A percentile compares a stretch with the other conserved stretches of the same genome.
Evolutionary conservation across 2,888 invertebrate genomes (phyloP).

Genomic region (Ceraclea dissimilis): DNA sequence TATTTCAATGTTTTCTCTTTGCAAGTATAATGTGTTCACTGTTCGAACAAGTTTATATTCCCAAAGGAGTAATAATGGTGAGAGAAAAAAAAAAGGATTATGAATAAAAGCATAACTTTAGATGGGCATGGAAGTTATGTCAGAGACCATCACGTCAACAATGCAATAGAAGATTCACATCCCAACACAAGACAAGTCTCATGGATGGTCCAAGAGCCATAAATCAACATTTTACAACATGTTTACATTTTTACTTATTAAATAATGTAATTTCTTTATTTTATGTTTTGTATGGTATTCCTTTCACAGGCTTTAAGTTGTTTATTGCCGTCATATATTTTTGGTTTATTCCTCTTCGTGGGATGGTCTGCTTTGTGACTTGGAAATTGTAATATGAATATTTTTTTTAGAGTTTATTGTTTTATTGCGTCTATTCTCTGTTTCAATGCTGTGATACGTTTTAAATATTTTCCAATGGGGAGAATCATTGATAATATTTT

Average conservation of each 20-base stretch:
- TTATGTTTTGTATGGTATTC: slow-evolving; percentile 23
- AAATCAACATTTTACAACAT: slow-evolving; percentile 26
- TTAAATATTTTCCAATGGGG: neutral
- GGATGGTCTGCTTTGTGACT: slow-evolving; percentile 12
- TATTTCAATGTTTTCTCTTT: no score
- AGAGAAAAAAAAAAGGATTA: neutral
- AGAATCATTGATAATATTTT: no score
- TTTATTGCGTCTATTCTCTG: neutral
- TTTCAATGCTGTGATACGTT: neutral
- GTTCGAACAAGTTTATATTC: no score
- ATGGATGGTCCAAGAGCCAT: slow-evolving; percentile 5
- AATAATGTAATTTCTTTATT: slow-evolving; percentile 26
- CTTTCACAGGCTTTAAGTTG: slow-evolving; percentile 22
- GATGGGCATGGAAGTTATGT: no score
- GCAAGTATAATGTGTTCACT: no score
- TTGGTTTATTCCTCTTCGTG: slow-evolving; percentile 17
- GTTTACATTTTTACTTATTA: slow-evolving; percentile 27
- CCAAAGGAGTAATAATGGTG: no score
- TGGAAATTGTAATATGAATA: neutral
- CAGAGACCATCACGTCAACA: no score
- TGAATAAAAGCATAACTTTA: neutral
- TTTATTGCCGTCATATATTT: slow-evolving; percentile 24
- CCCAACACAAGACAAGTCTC: no score
- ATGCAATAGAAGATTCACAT: no score
- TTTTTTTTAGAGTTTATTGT: neutral